phyloP scores from a whole-genome alignment of 2,888 invertebrate species.

The Ichneumoninae sp. region DNA sequence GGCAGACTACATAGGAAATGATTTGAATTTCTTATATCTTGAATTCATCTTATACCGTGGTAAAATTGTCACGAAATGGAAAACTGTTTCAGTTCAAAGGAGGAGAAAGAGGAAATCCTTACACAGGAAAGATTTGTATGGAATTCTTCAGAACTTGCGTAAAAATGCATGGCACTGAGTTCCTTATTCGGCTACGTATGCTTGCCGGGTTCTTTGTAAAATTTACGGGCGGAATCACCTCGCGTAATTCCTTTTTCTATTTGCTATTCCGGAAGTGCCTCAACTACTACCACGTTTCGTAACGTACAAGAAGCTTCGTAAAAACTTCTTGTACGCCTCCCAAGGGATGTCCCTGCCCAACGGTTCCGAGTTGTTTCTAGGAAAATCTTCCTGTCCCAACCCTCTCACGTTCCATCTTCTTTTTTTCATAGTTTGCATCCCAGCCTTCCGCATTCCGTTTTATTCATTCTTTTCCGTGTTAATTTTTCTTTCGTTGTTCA shows the following conservation, averaged over 20 bases:
- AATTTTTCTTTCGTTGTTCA: background rate
- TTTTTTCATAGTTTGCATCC: background rate
- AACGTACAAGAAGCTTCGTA: too few species aligned
- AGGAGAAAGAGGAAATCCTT: background rate
- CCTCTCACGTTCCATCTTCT: background rate
- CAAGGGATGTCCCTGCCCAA: background rate
- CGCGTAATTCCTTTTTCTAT: slow-evolving; percentile 34
- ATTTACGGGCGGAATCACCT: slow-evolving; percentile 9
- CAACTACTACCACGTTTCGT: background rate
- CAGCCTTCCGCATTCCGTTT: background rate
- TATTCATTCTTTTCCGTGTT: background rate
- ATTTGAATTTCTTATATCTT: background rate
- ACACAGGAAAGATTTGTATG: background rate
- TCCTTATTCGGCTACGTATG: slow-evolving; percentile 6
- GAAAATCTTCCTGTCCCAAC: background rate
- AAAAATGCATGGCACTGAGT: background rate
- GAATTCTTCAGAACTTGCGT: slow-evolving; percentile 10
- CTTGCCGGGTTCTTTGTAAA: slow-evolving; percentile 26
- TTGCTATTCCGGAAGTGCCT: slow-evolving; percentile 12
- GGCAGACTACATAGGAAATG: background rate
- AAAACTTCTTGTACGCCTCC: background rate
- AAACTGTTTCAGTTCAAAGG: background rate
- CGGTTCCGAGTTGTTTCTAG: background rate
- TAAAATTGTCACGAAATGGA: background rate
- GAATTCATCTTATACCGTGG: background rate